A percentile compares a stretch with the other conserved stretches of the same genome.
These are phyloP conservation scores for Urocynchramus pylzowi DNA, from an alignment of 2,113 vertebrate genomes.

Conservation along the genomic window DNA sequence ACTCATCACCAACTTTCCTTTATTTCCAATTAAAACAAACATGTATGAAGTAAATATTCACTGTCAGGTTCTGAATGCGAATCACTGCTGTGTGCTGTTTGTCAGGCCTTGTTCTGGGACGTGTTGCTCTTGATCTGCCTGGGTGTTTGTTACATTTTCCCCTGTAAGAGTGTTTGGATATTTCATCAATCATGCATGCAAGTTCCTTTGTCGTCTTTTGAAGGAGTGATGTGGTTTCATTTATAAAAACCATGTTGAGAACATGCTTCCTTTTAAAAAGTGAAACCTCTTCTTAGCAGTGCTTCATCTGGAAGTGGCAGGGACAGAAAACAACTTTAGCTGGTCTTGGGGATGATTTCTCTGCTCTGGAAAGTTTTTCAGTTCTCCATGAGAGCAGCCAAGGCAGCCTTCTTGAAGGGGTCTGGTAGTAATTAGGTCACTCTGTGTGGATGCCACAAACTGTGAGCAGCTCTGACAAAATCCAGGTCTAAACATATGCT, in stretches of 20 bases:
- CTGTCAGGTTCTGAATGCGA: not conserved
- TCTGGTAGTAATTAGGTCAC: not conserved
- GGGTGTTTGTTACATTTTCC: not conserved
- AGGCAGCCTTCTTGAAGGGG: not conserved
- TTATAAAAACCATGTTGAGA: constrained; percentile 38
- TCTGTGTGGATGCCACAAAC: not conserved
- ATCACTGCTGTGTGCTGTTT: not conserved
- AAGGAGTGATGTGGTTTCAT: constrained; percentile 46
- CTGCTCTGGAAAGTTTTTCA: not conserved
- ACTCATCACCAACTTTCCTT: not conserved
- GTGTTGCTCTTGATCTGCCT: not conserved
- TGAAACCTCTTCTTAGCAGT: constrained; percentile 35
- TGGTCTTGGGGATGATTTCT: not conserved
- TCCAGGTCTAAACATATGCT: not conserved
- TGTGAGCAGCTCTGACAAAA: not conserved
- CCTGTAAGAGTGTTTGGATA: not conserved
- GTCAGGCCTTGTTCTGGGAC: constrained; percentile 38
- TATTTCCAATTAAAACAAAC: not conserved
- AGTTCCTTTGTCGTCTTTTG: constrained; percentile 29
- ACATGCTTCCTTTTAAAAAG: constrained; percentile 56
- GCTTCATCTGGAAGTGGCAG: not conserved
- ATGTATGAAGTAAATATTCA: not conserved
- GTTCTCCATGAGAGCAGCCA: not conserved
- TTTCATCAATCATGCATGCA: constrained; percentile 43
- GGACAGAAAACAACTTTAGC: not conserved